phyloP scores from a whole-genome alignment of 2,797 vertebrate genomes.

The Gallirallus australis region DNA sequence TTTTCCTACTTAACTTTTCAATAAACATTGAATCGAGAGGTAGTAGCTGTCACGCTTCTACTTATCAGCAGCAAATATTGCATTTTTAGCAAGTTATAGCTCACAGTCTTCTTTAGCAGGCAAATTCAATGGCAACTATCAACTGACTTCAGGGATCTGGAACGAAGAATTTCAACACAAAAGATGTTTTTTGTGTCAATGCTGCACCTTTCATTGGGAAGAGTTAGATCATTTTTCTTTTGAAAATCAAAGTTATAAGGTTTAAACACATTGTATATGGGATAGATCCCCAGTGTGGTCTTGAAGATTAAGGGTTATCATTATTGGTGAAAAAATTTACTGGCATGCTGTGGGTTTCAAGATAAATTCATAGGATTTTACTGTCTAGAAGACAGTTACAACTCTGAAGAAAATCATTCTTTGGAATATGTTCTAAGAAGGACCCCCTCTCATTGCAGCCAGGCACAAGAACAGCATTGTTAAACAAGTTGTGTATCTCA shows the following conservation, averaged over 20 bases:
- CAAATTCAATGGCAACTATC: not conserved
- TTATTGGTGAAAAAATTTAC: not conserved
- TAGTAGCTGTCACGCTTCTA: not conserved
- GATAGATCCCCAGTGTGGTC: not conserved
- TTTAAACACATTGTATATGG: not conserved
- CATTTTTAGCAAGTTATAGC: not conserved
- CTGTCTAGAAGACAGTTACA: not conserved
- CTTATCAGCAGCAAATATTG: not conserved
- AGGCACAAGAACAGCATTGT: not conserved
- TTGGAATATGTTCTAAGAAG: not conserved
- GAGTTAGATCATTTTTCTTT: not conserved
- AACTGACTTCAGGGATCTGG: not conserved
- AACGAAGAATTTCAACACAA: not conserved
- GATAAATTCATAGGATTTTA: not conserved
- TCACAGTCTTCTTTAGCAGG: not conserved
- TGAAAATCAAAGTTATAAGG: not conserved
- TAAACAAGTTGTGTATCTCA: not conserved
- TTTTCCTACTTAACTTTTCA: conserved; percentile 24
- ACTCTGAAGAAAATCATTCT: not conserved
- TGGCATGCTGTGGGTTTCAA: not conserved
- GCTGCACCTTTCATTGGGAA: not conserved
- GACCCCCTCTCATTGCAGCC: accelerated
- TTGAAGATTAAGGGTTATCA: not conserved
- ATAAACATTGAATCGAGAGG: not conserved
- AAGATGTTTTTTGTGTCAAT: not conserved